Evolutionary conservation across 2,888 invertebrate species (phyloP).

Genomic region (Tetragonula carbonaria): DNA sequence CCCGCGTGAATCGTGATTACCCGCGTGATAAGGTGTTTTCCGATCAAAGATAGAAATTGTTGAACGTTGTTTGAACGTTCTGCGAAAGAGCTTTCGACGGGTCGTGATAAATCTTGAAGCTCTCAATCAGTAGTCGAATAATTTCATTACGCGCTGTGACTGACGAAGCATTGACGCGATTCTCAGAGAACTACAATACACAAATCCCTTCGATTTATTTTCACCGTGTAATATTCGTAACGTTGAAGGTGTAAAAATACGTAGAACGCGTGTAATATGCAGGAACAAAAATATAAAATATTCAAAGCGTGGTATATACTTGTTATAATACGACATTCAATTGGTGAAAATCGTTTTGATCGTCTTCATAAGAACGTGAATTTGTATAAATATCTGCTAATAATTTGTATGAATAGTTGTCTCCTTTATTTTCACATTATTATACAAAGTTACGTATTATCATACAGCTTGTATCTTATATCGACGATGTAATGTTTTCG

Average conservation of each 20-base stretch:
- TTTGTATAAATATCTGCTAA: no score
- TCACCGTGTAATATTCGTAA: neutral
- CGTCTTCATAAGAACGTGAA: no score
- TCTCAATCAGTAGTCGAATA: neutral
- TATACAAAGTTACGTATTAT: no score
- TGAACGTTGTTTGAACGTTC: neutral
- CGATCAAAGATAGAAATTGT: neutral
- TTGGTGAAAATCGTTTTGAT: no score
- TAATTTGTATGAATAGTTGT: no score
- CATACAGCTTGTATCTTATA: neutral
- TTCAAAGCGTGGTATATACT: no score
- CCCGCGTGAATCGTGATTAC: conserved; percentile 5
- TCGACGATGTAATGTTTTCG: neutral
- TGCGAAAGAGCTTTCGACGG: no score
- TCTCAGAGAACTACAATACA: neutral
- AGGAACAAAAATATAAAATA: no score
- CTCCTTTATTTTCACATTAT: no score
- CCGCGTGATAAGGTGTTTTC: neutral
- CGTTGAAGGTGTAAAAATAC: neutral
- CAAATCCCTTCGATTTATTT: neutral
- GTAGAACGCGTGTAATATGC: no score
- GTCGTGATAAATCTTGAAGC: neutral
- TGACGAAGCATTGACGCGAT: neutral
- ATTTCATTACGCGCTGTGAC: neutral
- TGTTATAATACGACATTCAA: no score